Evolutionary conservation across 2,797 vertebrate species (phyloP).

Genomic region (Sebastes melanostomus): DNA sequence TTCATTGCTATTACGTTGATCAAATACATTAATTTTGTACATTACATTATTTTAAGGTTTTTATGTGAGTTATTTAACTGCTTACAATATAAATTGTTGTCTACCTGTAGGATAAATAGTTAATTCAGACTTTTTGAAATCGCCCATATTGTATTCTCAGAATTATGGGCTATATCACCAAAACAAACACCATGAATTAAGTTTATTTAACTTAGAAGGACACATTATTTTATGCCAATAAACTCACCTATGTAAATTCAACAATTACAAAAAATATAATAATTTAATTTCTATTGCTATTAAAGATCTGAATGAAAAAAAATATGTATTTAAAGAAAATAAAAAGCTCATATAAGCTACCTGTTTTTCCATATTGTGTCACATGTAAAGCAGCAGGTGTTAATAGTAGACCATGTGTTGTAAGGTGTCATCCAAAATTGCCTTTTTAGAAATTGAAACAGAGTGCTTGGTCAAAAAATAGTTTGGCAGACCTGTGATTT

Average conservation of each 20-base stretch:
- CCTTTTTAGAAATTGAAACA: neutral
- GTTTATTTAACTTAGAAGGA: neutral
- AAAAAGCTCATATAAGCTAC: neutral
- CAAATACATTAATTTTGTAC: too few relatives aligned
- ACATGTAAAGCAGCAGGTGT: neutral
- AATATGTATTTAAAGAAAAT: neutral
- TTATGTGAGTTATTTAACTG: neutral
- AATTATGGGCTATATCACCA: neutral
- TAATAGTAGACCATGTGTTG: neutral
- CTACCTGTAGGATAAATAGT: neutral
- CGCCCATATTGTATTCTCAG: neutral
- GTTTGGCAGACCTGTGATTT: neutral
- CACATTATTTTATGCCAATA: neutral
- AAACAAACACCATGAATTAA: neutral
- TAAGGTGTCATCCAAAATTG: neutral
- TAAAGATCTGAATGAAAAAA: neutral
- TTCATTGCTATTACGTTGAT: neutral
- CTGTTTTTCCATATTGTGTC: neutral
- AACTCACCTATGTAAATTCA: neutral
- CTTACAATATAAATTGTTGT: accelerated
- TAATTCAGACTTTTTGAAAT: neutral
- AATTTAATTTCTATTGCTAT: neutral
- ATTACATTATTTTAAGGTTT: neutral
- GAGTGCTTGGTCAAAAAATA: neutral
- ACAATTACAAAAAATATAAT: neutral